Percentiles rank a stretch among this genome's conserved stretches.
These are phyloP conservation scores for Stictocephala bisonia DNA, from an alignment of 2,888 invertebrate species.

Conservation along the genomic window DNA sequence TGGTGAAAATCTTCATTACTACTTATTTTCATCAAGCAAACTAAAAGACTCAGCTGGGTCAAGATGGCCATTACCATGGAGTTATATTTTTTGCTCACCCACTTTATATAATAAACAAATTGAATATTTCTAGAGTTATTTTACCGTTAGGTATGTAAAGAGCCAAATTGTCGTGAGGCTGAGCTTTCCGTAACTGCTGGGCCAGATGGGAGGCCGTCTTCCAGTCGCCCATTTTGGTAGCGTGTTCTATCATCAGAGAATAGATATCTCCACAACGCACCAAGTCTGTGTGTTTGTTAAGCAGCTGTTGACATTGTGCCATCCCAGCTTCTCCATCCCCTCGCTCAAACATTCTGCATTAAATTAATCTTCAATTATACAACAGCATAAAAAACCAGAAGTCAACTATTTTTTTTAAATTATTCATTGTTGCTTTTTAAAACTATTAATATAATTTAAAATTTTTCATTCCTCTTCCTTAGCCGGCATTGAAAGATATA, in stretches of 20 bases:
- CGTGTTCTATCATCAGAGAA: constrained; percentile 69
- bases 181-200: constrained; percentile 55
- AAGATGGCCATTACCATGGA: no score
- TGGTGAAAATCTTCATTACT: no score
- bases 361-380: constrained; percentile 37
- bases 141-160: constrained; percentile 60
- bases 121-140: no score
- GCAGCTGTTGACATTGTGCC: constrained; percentile 69
- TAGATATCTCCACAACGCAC: constrained; percentile 71
- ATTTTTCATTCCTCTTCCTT: no score
- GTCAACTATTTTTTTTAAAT: neutral
- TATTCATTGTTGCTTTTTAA: neutral
- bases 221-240: constrained; percentile 57
- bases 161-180: constrained; percentile 58
- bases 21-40: no score
- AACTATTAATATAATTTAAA: neutral
- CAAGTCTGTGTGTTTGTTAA: constrained; percentile 65
- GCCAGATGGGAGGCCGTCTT: constrained; percentile 56
- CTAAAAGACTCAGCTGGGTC: no score
- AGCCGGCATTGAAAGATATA: no score
- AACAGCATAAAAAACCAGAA: neutral
- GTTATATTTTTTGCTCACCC: no score
- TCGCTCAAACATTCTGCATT: constrained; percentile 68
- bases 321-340: constrained; percentile 70
- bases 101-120: no score